Conservation (phyloP, 2,797 vertebrate genomes). For the Pelochelys cantorii region DNA sequence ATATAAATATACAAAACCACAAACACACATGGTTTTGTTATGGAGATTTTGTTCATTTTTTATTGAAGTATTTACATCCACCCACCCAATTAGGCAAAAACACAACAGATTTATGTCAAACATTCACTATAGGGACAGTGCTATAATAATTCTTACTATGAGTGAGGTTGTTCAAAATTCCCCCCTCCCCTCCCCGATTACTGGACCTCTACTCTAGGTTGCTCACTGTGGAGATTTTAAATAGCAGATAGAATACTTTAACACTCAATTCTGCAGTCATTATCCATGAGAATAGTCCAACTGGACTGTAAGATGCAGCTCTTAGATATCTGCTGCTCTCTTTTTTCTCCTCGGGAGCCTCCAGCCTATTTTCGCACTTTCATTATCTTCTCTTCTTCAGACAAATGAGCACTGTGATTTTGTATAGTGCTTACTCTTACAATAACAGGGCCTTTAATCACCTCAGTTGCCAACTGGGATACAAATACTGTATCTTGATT, state of each 20-base stretch:
- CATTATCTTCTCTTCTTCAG: neutral
- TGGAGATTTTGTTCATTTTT: neutral
- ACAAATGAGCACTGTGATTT: neutral
- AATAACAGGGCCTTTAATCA: neutral
- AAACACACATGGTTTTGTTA: neutral
- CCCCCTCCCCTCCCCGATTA: neutral
- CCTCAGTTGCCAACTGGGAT: neutral
- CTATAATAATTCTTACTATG: neutral
- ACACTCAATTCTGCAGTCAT: neutral
- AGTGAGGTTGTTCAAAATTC: neutral
- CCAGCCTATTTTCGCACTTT: neutral
- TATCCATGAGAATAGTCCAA: neutral
- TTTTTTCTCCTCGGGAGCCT: conserved; percentile 1
- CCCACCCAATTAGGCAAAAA: neutral
- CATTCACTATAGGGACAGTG: neutral
- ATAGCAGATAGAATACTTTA: neutral
- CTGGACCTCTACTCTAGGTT: neutral
- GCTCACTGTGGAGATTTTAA: neutral
- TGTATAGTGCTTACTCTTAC: neutral
- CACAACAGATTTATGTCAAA: neutral
- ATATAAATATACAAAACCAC: neutral
- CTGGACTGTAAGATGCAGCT: neutral
- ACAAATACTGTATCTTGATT: neutral
- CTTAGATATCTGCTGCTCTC: neutral
- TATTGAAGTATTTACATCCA: neutral